These are phyloP conservation scores for Rhingia rostrata DNA, from an alignment of 2,888 invertebrate species.

Conservation along the genomic window DNA sequence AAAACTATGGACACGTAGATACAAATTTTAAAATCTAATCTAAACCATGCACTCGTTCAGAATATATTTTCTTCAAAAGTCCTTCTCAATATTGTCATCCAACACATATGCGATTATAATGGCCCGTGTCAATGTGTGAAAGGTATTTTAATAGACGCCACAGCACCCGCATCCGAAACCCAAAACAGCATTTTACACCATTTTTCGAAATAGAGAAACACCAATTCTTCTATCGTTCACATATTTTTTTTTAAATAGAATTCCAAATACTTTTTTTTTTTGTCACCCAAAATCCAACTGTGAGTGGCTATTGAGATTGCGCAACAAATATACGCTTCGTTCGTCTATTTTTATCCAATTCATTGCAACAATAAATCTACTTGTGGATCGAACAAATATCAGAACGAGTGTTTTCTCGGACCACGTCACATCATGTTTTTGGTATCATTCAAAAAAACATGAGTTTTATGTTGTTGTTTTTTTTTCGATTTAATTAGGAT, in stretches of 20 bases:
- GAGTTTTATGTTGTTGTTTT: slow-evolving; percentile 50
- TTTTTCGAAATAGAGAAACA: slow-evolving; percentile 5
- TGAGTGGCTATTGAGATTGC: slow-evolving; percentile 54
- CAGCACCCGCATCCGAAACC: not conserved
- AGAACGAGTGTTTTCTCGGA: slow-evolving; percentile 32
- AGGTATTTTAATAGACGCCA: slow-evolving; percentile 24
- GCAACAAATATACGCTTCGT: slow-evolving; percentile 37
- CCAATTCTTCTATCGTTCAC: not conserved
- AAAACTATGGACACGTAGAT: too few relatives aligned
- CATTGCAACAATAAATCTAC: slow-evolving; percentile 63
- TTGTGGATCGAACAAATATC: slow-evolving; percentile 49
- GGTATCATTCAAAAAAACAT: slow-evolving; percentile 28
- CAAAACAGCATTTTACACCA: slow-evolving; percentile 6
- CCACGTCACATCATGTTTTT: slow-evolving; percentile 45
- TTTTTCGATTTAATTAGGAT: slow-evolving; percentile 4
- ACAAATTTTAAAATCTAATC: not conserved
- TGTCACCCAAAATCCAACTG: slow-evolving; percentile 45
- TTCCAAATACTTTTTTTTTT: slow-evolving; percentile 39
- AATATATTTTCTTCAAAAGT: slow-evolving; percentile 11
- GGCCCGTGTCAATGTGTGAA: slow-evolving; percentile 14
- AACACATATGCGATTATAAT: slow-evolving; percentile 18
- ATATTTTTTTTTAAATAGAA: slow-evolving; percentile 28
- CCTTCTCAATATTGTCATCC: slow-evolving; percentile 4
- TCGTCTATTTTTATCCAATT: slow-evolving; percentile 60
- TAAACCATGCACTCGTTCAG: not conserved